Evolutionary conservation across 2,797 vertebrate genomes (phyloP), one percentile per base, ranked within the genome.

Genomic region (Borostomias antarcticus): DNA sequence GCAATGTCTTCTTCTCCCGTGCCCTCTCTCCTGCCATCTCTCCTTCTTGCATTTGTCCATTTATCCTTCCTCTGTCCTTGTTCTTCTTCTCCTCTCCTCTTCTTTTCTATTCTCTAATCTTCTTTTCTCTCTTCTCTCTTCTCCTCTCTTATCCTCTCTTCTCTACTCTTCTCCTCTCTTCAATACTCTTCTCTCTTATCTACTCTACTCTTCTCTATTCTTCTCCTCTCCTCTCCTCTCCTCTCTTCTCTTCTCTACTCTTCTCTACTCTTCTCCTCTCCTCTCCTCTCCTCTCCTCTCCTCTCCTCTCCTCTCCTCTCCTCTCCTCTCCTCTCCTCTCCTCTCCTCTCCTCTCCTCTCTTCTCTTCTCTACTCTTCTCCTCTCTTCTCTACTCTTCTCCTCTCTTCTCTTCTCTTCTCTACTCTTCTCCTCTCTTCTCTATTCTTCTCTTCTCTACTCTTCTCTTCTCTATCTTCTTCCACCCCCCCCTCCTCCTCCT

Each of bases 321-420:
- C 33, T 1, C 7, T n/a, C 21, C 29, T 58, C 35, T 37, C 68
- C 35, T 63, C 60, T 48, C 67, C 56, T 61, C 70, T 50, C 64
- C 50, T 53, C 17, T 8, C 64, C 26, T 75, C 64, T 70, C 54
- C 69, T 62, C 60, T 23, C 35, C 57, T 45, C 32, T 10, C 47
- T 30, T 19, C 30, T 26, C 23, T 33, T 9, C 17, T 53, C n/a
- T 40, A 33, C 45, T 15, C 30, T 11, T 48, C 19, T 53, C 28
- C 48, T 26, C 37, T 17, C 50, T 23, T 53, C 54, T 23, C 52
- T 25, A 9, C 29, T 25, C 2, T 19, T 43, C 15, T n/a, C 37
- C 4, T 5, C 15, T 32, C 17, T 35, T 26, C 32, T 33, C 8
- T 5, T 9, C 13, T 37, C 35, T 3, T n/a, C n/a, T n/a, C n/a